These are phyloP conservation scores for Pollenia angustigena DNA, from an alignment of 2,888 invertebrate genomes.

Conservation along the genomic window DNA sequence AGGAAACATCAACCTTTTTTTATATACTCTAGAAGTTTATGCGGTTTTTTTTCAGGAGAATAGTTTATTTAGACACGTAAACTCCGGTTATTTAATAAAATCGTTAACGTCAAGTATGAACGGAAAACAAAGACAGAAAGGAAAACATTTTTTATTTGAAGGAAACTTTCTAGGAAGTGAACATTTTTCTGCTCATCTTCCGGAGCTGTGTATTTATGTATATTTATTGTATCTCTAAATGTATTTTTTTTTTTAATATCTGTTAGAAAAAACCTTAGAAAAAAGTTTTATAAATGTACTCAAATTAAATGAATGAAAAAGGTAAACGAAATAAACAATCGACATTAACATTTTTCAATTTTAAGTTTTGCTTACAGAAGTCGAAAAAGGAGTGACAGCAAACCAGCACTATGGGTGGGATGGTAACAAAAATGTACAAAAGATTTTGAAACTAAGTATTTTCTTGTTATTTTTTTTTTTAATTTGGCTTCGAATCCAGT, in stretches of 20 bases:
- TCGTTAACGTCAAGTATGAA: slow-evolving; percentile 16
- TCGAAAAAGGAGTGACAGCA: background rate
- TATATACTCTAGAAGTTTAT: slow-evolving; percentile 47
- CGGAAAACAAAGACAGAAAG: background rate
- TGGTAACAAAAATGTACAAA: too few species aligned
- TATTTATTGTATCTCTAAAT: background rate
- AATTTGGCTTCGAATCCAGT: too few species aligned
- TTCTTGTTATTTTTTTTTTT: too few species aligned
- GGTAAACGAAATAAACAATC: slow-evolving; percentile 8
- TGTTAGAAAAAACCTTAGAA: background rate
- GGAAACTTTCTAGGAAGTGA: slow-evolving; percentile 42
- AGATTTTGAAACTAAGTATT: too few species aligned
- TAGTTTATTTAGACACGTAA: slow-evolving; percentile 52
- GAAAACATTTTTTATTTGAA: slow-evolving; percentile 10
- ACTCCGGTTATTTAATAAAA: slow-evolving; percentile 52
- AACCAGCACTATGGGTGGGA: background rate
- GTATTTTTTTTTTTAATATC: slow-evolving; percentile 6
- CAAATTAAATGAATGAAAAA: background rate
- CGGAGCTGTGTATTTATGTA: slow-evolving; percentile 7
- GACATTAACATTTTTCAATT: slow-evolving; percentile 9
- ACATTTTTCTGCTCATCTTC: slow-evolving; percentile 38
- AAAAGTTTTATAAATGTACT: slow-evolving; percentile 2
- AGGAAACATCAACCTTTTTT: slow-evolving; percentile 57
- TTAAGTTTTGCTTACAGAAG: background rate
- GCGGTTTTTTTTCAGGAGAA: slow-evolving; percentile 55